Evolutionary conservation across 2,113 vertebrate species (phyloP).

Genomic region (Vulpes lagopus): DNA sequence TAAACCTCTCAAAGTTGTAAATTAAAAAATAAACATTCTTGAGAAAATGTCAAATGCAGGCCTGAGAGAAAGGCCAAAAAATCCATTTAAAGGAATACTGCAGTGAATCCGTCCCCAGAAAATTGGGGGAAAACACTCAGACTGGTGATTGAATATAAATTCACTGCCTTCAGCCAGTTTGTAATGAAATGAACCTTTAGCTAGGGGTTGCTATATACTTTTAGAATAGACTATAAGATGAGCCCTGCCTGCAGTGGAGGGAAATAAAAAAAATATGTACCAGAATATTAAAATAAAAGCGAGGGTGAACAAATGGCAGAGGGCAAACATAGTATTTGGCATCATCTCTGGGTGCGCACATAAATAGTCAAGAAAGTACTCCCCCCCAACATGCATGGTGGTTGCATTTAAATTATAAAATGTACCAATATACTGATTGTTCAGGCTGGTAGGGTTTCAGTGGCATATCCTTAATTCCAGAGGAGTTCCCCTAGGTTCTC

Average conservation of each 20-base stretch:
- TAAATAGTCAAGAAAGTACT: background rate
- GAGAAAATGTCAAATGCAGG: constrained; percentile 77
- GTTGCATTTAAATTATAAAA: background rate
- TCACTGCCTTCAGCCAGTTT: constrained; percentile 45
- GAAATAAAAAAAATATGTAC: background rate
- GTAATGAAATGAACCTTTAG: constrained; percentile 49
- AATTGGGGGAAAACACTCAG: constrained; percentile 50
- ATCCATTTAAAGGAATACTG: constrained; percentile 35
- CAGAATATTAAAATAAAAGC: constrained; percentile 67
- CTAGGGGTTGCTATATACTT: constrained; percentile 63
- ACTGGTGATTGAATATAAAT: constrained; percentile 64
- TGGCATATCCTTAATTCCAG: background rate
- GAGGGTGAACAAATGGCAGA: background rate
- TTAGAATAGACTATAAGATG: constrained; percentile 4
- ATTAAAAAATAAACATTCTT: constrained; percentile 79
- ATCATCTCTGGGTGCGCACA: background rate
- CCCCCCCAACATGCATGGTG: fast-evolving
- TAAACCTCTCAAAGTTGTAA: constrained; percentile 64
- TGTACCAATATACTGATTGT: background rate
- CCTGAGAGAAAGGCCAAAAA: constrained; percentile 80
- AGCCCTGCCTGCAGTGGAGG: background rate
- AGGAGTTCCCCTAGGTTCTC: background rate
- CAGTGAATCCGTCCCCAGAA: constrained; percentile 54
- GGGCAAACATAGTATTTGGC: background rate
- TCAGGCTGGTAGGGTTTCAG: background rate